Evolutionary conservation across 2,888 invertebrate species (phyloP).

Genomic region (Meta bourneti): DNA sequence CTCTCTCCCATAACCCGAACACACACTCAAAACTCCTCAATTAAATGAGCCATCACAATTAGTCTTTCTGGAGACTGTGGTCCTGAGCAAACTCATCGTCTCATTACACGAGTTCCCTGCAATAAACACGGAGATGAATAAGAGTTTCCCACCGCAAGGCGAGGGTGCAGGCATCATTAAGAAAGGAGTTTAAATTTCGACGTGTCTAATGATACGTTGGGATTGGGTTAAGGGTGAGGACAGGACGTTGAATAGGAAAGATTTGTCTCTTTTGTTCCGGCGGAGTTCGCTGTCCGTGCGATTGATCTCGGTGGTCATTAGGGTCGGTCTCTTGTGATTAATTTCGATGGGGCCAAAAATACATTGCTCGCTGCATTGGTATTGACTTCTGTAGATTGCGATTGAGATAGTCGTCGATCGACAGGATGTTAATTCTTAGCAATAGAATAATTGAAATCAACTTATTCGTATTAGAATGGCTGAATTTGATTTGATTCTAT

Average conservation of each 20-base stretch:
- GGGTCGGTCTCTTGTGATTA: too few species aligned
- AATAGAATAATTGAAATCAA: too few species aligned
- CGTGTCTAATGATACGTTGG: conserved; percentile 57
- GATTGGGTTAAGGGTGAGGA: conserved; percentile 45
- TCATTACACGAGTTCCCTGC: conserved; percentile 3
- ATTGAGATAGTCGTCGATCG: too few species aligned
- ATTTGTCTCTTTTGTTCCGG: conserved; percentile 15
- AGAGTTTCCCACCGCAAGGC: conserved; percentile 43
- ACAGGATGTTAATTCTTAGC: too few species aligned
- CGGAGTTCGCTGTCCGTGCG: too few species aligned
- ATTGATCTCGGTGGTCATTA: too few species aligned
- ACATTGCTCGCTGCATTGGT: too few species aligned
- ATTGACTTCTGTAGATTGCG: too few species aligned
- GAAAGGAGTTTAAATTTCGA: conserved; percentile 61
- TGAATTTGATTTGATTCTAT: too few species aligned
- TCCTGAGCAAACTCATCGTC: conserved; percentile 47
- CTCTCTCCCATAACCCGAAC: conserved; percentile 5
- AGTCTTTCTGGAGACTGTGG: background rate
- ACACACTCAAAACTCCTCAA: conserved; percentile 41
- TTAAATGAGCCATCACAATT: conserved; percentile 64
- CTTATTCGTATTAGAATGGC: too few species aligned
- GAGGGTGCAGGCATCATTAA: conserved; percentile 57
- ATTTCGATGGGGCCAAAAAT: too few species aligned
- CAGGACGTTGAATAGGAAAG: conserved; percentile 35
- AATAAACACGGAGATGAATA: conserved; percentile 19